Evolutionary conservation across 2,888 invertebrate genomes (phyloP).

Genomic region (Chrysotoxum bicinctum): DNA sequence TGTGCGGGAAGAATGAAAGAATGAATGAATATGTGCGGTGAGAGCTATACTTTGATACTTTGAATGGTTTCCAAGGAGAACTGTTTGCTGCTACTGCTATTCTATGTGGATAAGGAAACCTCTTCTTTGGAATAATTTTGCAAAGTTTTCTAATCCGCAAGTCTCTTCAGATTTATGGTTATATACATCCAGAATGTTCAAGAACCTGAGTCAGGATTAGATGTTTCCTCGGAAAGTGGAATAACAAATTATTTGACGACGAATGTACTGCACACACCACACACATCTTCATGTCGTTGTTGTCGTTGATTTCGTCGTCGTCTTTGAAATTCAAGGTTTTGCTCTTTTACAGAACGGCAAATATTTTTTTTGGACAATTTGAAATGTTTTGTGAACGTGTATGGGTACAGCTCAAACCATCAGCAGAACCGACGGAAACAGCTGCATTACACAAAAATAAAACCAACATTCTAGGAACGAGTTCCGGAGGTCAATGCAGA

Average conservation of each 20-base stretch:
- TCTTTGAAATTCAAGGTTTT: neutral
- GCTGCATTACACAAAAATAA: slow-evolving; percentile 15
- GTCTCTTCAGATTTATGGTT: slow-evolving; percentile 51
- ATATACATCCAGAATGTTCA: slow-evolving; percentile 23
- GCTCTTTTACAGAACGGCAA: neutral
- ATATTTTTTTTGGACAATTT: neutral
- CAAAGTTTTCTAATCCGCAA: slow-evolving; percentile 60
- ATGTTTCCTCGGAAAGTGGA: slow-evolving; percentile 23
- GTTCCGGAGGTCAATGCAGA: slow-evolving; percentile 40
- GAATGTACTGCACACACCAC: neutral
- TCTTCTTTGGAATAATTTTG: slow-evolving; percentile 53
- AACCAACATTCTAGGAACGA: slow-evolving; percentile 34
- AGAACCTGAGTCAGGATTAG: slow-evolving; percentile 22
- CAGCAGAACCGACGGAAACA: slow-evolving; percentile 1
- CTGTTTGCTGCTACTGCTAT: neutral
- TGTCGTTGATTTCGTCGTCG: neutral
- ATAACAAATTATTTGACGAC: slow-evolving; percentile 54
- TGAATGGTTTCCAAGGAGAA: slow-evolving; percentile 24
- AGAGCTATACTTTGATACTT: slow-evolving; percentile 1
- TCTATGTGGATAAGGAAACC: slow-evolving; percentile 32
- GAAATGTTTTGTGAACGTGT: neutral
- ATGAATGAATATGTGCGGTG: slow-evolving; percentile 18
- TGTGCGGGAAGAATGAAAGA: slow-evolving; percentile 35
- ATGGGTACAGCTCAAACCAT: neutral
- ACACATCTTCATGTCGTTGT: neutral